Conservation (phyloP, 2,888 invertebrate species). For the Scaptomyza polygonia region DNA sequence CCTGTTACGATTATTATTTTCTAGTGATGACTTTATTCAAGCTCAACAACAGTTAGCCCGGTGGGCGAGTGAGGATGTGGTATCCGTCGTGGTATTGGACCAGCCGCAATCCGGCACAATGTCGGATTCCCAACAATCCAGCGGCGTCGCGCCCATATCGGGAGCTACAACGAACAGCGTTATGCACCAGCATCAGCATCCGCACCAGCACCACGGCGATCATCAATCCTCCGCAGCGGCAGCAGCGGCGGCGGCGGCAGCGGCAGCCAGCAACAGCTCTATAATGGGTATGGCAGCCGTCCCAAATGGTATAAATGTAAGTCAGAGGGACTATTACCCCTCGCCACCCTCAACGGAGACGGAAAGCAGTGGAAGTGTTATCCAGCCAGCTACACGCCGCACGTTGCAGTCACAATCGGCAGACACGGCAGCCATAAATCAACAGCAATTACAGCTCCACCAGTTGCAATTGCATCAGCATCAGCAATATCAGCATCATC, state of each 20-base stretch:
- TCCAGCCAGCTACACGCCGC: slow-evolving; percentile 82
- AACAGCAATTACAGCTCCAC: slow-evolving; percentile 80
- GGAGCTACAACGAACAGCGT: slow-evolving; percentile 85
- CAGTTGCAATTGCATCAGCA: slow-evolving; percentile 70
- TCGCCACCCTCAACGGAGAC: slow-evolving; percentile 85
- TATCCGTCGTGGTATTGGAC: slow-evolving; percentile 86
- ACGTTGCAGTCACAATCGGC: slow-evolving; percentile 69
- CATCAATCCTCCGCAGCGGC: slow-evolving; percentile 82
- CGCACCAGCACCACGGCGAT: slow-evolving; percentile 84
- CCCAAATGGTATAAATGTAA: slow-evolving; percentile 85
- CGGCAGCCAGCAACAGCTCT: slow-evolving; percentile 74
- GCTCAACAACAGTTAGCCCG: slow-evolving; percentile 98
- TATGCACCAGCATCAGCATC: slow-evolving; percentile 85
- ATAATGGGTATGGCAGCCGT: slow-evolving; percentile 81
- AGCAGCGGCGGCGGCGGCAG: slow-evolving; percentile 69
- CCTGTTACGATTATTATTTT: slow-evolving; percentile 93
- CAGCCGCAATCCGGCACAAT: slow-evolving; percentile 83
- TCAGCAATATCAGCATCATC: slow-evolving; percentile 68
- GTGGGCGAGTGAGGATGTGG: slow-evolving; percentile 95
- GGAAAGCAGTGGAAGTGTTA: slow-evolving; percentile 86
- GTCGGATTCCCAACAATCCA: slow-evolving; percentile 85
- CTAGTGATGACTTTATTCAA: slow-evolving; percentile 98
- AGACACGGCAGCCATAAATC: slow-evolving; percentile 76
- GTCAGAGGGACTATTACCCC: slow-evolving; percentile 85
- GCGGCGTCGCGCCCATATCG: slow-evolving; percentile 86